Conservation (phyloP, 2,113 vertebrate species). For the Ctenomys sociabilis region DNA sequence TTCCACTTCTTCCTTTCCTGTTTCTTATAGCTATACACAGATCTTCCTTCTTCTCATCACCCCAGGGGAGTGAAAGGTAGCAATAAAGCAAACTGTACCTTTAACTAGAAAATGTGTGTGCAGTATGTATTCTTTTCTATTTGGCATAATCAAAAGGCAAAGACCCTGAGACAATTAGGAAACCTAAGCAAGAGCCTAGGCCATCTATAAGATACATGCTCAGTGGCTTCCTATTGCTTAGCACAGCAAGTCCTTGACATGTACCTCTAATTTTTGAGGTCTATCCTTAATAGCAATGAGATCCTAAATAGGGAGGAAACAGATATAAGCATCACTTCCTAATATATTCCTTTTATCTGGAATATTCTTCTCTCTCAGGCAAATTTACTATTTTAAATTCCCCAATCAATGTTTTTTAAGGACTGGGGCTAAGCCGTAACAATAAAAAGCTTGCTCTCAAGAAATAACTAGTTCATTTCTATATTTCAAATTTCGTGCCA, state of each 20-base stretch:
- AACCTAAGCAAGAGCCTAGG: not conserved
- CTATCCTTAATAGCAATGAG: not conserved
- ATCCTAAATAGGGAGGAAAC: not conserved
- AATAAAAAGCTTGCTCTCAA: conserved; percentile 2
- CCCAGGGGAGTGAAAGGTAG: not conserved
- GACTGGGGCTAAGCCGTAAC: not conserved
- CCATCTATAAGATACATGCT: not conserved
- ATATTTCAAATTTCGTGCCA: not conserved
- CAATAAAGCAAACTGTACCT: not conserved
- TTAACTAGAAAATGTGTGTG: not conserved
- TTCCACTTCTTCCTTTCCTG: not conserved
- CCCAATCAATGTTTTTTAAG: not conserved
- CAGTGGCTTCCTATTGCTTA: not conserved
- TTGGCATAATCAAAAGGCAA: conserved; percentile 19
- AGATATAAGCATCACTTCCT: not conserved
- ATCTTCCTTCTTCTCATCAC: not conserved
- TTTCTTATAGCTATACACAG: not conserved
- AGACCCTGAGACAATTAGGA: conserved; percentile 1
- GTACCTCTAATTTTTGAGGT: not conserved
- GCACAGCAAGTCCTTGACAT: not conserved
- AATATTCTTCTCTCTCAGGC: conserved; percentile 13
- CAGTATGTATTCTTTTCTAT: not conserved
- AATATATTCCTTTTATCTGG: not conserved
- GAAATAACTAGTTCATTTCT: not conserved
- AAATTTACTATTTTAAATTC: conserved; percentile 40